Conservation (phyloP, 2,797 vertebrate species). For the Channallabes apus region DNA sequence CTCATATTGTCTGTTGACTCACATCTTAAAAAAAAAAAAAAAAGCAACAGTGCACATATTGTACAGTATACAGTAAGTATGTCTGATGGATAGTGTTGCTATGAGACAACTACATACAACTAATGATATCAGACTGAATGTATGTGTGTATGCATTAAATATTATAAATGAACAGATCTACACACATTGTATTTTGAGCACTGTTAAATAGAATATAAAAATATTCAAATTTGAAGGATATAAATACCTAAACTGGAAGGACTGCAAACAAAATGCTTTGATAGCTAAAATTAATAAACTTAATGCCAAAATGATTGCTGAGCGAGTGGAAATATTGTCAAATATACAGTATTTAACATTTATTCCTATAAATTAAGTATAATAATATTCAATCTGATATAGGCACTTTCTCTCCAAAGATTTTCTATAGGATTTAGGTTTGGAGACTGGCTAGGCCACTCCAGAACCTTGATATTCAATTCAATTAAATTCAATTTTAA, state of each 20-base stretch:
- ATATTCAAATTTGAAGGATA: background rate
- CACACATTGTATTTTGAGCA: background rate
- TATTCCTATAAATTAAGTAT: background rate
- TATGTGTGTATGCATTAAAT: background rate
- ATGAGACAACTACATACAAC: background rate
- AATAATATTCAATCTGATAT: background rate
- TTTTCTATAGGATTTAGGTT: too few species aligned
- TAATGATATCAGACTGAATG: background rate
- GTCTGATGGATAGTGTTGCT: background rate
- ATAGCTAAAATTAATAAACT: background rate
- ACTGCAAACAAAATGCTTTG: background rate
- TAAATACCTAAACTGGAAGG: background rate
- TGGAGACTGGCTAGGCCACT: too few species aligned
- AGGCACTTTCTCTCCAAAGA: too few species aligned
- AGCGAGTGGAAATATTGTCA: background rate
- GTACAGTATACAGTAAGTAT: background rate
- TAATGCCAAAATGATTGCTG: background rate
- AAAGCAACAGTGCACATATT: background rate
- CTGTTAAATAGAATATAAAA: background rate
- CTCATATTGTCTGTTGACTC: background rate
- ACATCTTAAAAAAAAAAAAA: too few species aligned
- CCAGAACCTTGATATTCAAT: too few species aligned
- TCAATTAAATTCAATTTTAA: too few species aligned
- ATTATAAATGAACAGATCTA: constrained; percentile 5
- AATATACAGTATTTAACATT: too few species aligned